These are phyloP conservation scores for Galerucella nymphaeae DNA, from an alignment of 2,888 invertebrate genomes.

Conservation along the genomic window DNA sequence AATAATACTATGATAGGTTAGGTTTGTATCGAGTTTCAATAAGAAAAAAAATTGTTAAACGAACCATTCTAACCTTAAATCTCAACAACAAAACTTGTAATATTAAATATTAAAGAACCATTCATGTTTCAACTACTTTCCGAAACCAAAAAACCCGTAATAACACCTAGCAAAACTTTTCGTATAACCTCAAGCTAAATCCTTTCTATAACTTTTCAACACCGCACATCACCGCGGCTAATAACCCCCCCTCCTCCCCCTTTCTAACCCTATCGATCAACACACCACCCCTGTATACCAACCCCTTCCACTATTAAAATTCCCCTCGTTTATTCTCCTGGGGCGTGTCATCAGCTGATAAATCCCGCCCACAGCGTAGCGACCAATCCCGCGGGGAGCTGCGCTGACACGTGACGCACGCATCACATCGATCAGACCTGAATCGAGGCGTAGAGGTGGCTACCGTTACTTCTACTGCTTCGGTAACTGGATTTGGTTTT, in stretches of 20 bases:
- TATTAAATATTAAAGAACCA: slow-evolving; percentile 14
- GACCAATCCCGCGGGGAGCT: slow-evolving; percentile 9
- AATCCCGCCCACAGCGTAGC: slow-evolving; percentile 17
- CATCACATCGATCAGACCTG: slow-evolving; percentile 23
- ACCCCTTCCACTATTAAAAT: slow-evolving; percentile 21
- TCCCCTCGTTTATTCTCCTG: slow-evolving; percentile 35
- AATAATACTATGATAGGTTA: slow-evolving; percentile 67
- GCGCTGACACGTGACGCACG: slow-evolving; percentile 25
- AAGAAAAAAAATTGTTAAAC: too few relatives aligned
- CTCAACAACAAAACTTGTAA: too few relatives aligned
- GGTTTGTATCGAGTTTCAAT: slow-evolving; percentile 36
- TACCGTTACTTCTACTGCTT: background rate
- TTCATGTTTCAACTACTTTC: slow-evolving; percentile 20
- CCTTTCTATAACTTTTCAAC: slow-evolving; percentile 24
- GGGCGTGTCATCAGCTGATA: slow-evolving; percentile 40
- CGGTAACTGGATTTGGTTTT: background rate
- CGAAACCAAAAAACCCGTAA: slow-evolving; percentile 6
- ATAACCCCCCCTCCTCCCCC: slow-evolving; percentile 17
- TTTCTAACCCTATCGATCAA: slow-evolving; percentile 20
- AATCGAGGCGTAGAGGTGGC: background rate
- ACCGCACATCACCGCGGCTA: slow-evolving; percentile 21
- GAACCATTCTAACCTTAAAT: background rate
- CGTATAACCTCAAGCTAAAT: slow-evolving; percentile 22
- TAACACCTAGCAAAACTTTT: slow-evolving; percentile 15
- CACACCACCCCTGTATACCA: slow-evolving; percentile 17